Percentiles rank a stretch among this genome's conserved stretches.
These are phyloP conservation scores for Punctoribates punctum DNA, from an alignment of 2,888 invertebrate genomes.

Conservation along the genomic window DNA sequence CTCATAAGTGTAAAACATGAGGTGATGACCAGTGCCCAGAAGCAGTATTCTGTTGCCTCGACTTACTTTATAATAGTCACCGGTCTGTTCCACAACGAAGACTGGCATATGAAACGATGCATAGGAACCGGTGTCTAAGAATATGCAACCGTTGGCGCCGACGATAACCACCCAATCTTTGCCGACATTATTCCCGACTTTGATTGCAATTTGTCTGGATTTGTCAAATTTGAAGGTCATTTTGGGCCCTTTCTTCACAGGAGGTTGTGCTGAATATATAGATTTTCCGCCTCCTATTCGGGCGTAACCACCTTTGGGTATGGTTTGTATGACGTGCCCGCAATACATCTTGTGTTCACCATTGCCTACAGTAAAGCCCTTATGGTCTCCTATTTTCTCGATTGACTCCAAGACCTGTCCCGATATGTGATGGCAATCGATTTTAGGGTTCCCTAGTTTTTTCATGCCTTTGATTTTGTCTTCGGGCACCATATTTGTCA, in stretches of 20 bases:
- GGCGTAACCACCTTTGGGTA: background rate
- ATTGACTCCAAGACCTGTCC: background rate
- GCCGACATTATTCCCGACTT: background rate
- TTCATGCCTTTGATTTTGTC: background rate
- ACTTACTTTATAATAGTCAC: constrained; percentile 12
- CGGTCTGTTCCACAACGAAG: constrained; percentile 3
- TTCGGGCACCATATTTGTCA: background rate
- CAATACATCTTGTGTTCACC: background rate
- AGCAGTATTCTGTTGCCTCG: background rate
- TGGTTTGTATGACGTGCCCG: background rate
- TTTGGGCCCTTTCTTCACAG: too few species aligned
- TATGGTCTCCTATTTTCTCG: background rate
- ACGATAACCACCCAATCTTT: background rate
- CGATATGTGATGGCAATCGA: background rate
- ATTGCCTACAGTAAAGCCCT: background rate
- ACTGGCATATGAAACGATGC: background rate
- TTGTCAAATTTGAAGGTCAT: background rate
- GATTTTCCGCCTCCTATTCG: background rate
- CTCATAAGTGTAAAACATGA: background rate
- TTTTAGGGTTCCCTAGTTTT: background rate
- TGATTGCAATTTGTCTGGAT: background rate
- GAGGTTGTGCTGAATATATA: background rate
- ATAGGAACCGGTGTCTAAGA: background rate
- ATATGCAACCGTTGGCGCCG: background rate
- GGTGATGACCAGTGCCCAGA: background rate